phyloP scores from a whole-genome alignment of 1,140 invertebrate species.

The Spodoptera frugiperda region DNA sequence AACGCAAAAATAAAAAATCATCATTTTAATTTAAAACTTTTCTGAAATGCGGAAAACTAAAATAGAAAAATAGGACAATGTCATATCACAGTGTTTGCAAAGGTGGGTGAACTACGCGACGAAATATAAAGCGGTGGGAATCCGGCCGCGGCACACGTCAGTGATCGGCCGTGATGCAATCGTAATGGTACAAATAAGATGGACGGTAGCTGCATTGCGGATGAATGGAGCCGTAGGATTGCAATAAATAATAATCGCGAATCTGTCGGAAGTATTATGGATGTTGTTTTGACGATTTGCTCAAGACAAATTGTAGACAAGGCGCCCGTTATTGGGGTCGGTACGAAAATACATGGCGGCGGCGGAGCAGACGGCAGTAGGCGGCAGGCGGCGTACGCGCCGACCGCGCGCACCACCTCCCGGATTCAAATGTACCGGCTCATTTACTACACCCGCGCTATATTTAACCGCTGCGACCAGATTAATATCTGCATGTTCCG shows the following conservation, averaged over 20 bases:
- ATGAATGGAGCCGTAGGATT: constrained; percentile 56
- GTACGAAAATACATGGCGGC: constrained; percentile 82
- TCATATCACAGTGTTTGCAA: constrained; percentile 29
- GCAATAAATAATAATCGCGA: constrained; percentile 61
- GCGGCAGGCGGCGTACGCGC: constrained; percentile 82
- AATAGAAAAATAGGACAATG: constrained; percentile 44
- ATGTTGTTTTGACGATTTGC: constrained; percentile 79
- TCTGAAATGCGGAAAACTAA: constrained; percentile 30
- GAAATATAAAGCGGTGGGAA: constrained; percentile 10
- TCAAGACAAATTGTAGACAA: constrained; percentile 83
- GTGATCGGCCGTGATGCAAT: not conserved
- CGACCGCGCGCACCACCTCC: constrained; percentile 75
- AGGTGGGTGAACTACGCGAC: constrained; percentile 28
- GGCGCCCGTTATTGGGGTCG: constrained; percentile 82
- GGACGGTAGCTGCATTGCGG: constrained; percentile 3
- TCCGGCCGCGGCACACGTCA: not conserved
- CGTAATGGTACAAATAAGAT: constrained; percentile 21
- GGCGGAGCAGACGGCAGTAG: constrained; percentile 74
- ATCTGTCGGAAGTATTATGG: constrained; percentile 65
- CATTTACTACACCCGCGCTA: constrained; percentile 78
- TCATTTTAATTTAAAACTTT: constrained; percentile 21
- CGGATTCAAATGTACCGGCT: constrained; percentile 71
- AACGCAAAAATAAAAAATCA: constrained; percentile 22
- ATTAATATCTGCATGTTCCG: constrained; percentile 78
- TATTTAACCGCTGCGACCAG: constrained; percentile 80